A percentile compares a stretch with the other conserved stretches of the same genome.
Conservation (phyloP, 2,888 invertebrate genomes). For the Agelastica alni region DNA sequence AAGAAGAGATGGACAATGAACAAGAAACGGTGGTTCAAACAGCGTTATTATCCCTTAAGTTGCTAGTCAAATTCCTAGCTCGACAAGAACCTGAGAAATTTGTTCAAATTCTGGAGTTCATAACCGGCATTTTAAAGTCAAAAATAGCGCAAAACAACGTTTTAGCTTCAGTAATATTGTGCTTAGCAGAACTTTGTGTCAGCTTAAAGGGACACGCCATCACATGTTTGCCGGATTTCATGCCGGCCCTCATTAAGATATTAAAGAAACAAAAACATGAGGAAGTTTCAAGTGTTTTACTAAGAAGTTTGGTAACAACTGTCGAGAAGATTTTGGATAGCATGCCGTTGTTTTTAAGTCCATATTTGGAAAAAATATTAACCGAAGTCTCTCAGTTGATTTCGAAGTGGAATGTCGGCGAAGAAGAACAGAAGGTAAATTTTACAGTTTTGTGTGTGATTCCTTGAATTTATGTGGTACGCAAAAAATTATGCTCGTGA, state of each 20-base stretch:
- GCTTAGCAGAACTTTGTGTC: slow-evolving; percentile 78
- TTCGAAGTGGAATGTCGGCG: slow-evolving; percentile 35
- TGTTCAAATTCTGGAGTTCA: slow-evolving; percentile 68
- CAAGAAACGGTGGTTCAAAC: slow-evolving; percentile 77
- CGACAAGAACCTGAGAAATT: slow-evolving; percentile 70
- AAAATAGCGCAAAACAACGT: slow-evolving; percentile 63
- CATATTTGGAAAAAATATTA: slow-evolving; percentile 76
- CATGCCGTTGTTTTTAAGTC: slow-evolving; percentile 81
- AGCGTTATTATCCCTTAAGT: slow-evolving; percentile 79
- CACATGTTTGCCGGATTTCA: slow-evolving; percentile 73
- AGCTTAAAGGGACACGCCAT: slow-evolving; percentile 78
- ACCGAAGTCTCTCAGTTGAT: slow-evolving; percentile 65
- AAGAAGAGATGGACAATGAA: slow-evolving; percentile 60
- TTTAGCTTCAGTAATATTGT: slow-evolving; percentile 74
- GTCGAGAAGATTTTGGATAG: slow-evolving; percentile 82
- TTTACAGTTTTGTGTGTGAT: too few species aligned
- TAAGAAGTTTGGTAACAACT: slow-evolving; percentile 77
- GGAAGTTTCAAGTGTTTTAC: slow-evolving; percentile 63
- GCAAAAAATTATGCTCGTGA: too few species aligned
- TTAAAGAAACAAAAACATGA: slow-evolving; percentile 65
- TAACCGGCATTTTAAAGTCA: slow-evolving; percentile 66
- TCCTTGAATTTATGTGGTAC: too few species aligned
- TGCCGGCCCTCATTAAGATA: slow-evolving; percentile 74
- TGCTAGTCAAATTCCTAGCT: slow-evolving; percentile 77
- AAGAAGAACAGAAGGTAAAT: slow-evolving; percentile 32